Base-by-base conservation (phyloP, 2,113 vertebrate species). In the Heterocephalus glaber region DNA sequence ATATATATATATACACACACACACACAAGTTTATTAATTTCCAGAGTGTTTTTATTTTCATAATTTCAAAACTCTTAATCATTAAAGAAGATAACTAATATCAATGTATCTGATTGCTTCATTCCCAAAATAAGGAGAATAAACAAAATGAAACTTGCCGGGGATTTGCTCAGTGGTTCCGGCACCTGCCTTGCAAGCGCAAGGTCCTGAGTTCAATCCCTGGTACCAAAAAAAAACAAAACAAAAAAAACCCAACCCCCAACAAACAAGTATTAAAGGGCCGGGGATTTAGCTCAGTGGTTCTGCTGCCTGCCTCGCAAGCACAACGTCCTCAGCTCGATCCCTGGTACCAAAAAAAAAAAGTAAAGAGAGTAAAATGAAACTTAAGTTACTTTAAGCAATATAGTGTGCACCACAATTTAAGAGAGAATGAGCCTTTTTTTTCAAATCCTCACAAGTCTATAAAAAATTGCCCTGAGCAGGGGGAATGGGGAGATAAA, bases 31-130 rank as follows among this genome's bases (percentile, higher is more conserved):
- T 68, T n/a, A 68, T 68, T 33, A n/a, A 66, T 35, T n/a, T 68
- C 33, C 17, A n/a, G 35, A 68, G 33, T 33, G 2, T 68, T 88
- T 56, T 30, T 44, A 44, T 38, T 66, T 77, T 87, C 30, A 68
- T 95, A n/a, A 74, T 72, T 92, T 95, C 82, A 80, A 66, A 96
- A 95, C 70, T 95, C 33, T 63, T 88, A 61, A 82, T 82, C 44
- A 86, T 65, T 65, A 91, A 1, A 44, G 52, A 89, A 61, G 28
- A 66, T 33, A 74, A 83, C 63, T 74, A 90, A 56, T 41, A 44
- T 66, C 16, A 61, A 77, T 47, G 87, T 30, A 84, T 20, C 28
- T 54, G 30, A 94, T 11, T 49, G 30, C 16, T 63, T 87, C n/a
- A 54, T 28, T n/a, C 52, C n/a, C 44, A 86, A 94, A 93, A 86